Conservation (phyloP, 2,113 vertebrate species). For the Morone saxatilis region DNA sequence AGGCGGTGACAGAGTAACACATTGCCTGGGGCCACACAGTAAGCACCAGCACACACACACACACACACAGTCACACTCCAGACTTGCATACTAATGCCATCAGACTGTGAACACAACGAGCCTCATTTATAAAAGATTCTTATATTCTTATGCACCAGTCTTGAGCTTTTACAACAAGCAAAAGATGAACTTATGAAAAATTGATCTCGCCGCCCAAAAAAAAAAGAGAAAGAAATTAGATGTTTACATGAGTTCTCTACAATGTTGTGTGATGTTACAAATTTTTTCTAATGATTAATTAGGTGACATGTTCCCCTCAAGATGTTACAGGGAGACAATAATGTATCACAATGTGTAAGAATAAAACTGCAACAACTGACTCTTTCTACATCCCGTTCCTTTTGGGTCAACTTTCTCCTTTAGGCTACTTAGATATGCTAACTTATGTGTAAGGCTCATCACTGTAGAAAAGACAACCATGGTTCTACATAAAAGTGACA, state of each 20-base stretch:
- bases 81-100: constrained; percentile 73
- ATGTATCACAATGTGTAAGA: constrained; percentile 12
- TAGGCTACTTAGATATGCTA: no score
- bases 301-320: constrained; percentile 47
- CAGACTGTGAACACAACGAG: constrained; percentile 69
- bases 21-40: constrained; percentile 79
- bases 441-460: no score
- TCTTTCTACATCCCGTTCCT: no score
- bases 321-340: constrained; percentile 49
- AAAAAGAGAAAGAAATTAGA: constrained; percentile 25
- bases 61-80: constrained; percentile 57
- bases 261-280: constrained; percentile 42
- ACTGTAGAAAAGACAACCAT: no score
- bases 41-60: constrained; percentile 44
- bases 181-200: constrained; percentile 57
- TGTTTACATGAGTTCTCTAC: constrained; percentile 55
- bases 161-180: constrained; percentile 40
- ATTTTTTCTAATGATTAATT: constrained; percentile 52
- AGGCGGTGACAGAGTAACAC: constrained; percentile 80
- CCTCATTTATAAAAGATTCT: constrained; percentile 73
- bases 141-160: constrained; percentile 53
- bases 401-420: no score
- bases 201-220: constrained; percentile 32
- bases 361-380: constrained; percentile 12
- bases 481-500: no score